Conservation (phyloP, 2,888 invertebrate species). For the Morpho deidamia region DNA sequence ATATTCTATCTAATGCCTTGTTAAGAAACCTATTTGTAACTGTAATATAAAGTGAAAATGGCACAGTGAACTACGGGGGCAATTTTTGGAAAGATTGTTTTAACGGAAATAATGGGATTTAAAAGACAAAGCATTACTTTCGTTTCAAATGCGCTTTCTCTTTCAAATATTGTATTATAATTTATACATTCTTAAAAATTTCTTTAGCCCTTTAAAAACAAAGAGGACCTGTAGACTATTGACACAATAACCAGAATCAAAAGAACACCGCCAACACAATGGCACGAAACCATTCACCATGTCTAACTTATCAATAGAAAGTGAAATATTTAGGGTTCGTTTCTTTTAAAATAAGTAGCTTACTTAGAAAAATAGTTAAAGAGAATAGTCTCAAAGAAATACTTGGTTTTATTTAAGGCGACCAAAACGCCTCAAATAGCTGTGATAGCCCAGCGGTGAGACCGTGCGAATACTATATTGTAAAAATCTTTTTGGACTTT, state of each 20-base stretch:
- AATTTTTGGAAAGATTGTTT: slow-evolving; percentile 2
- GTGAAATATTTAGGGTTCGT: neutral
- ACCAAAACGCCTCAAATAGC: no score
- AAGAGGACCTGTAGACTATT: slow-evolving; percentile 33
- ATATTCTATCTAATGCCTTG: slow-evolving; percentile 5
- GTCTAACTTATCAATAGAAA: slow-evolving; percentile 10
- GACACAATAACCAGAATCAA: slow-evolving; percentile 22
- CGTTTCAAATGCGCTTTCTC: slow-evolving; percentile 41
- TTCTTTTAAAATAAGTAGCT: neutral
- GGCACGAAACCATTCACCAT: slow-evolving; percentile 7
- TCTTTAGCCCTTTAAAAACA: slow-evolving; percentile 32
- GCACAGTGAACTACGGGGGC: neutral
- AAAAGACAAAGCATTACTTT: slow-evolving; percentile 37
- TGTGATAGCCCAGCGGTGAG: no score
- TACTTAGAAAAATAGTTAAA: neutral
- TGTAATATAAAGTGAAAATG: slow-evolving; percentile 12
- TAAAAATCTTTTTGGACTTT: no score
- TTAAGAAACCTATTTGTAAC: neutral
- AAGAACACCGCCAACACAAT: slow-evolving; percentile 3
- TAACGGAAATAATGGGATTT: slow-evolving; percentile 23
- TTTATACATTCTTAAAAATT: slow-evolving; percentile 36
- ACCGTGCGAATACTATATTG: no score
- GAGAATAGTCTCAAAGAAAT: no score
- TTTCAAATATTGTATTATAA: slow-evolving; percentile 31
- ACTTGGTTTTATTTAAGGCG: no score